Conservation (phyloP, 2,888 invertebrate genomes). For the Lasioglossum vierecki region DNA sequence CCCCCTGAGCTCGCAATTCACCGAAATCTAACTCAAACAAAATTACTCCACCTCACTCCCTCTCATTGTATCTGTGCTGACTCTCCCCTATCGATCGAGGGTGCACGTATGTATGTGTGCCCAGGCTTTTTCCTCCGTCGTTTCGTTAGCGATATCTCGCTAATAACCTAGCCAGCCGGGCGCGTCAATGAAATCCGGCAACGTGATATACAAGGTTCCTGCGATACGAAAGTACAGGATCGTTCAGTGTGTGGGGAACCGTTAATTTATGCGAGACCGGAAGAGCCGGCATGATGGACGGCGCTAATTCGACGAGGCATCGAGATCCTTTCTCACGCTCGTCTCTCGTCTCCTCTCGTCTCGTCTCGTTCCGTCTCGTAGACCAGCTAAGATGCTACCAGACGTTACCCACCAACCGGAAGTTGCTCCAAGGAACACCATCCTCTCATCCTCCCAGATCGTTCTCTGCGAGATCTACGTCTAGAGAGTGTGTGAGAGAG, state of each 20-base stretch:
- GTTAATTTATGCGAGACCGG: constrained; percentile 14
- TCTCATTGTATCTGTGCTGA: not conserved
- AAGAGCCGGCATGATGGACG: not conserved
- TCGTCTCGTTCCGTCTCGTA: not conserved
- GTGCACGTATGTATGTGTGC: not conserved
- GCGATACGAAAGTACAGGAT: not conserved
- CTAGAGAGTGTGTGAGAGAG: constrained; percentile 16
- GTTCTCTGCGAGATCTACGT: constrained; percentile 23
- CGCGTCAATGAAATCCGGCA: constrained; percentile 3
- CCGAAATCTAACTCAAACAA: not conserved
- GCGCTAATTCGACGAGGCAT: constrained; percentile 24
- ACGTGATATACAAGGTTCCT: not conserved
- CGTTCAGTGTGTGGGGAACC: not conserved
- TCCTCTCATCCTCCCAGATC: constrained; percentile 34
- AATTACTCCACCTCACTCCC: constrained; percentile 9
- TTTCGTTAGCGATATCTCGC: constrained; percentile 26
- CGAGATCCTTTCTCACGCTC: constrained; percentile 21
- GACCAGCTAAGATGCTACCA: constrained; percentile 32
- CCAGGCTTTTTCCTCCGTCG: constrained; percentile 3
- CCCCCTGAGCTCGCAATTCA: not conserved
- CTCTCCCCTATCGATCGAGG: not conserved
- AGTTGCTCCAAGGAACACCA: constrained; percentile 51
- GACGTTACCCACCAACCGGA: constrained; percentile 28
- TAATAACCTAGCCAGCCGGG: not conserved
- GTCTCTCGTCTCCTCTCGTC: not conserved